Evolutionary conservation across 1,140 invertebrate species (phyloP).

Genomic region (Pararge aegeria): DNA sequence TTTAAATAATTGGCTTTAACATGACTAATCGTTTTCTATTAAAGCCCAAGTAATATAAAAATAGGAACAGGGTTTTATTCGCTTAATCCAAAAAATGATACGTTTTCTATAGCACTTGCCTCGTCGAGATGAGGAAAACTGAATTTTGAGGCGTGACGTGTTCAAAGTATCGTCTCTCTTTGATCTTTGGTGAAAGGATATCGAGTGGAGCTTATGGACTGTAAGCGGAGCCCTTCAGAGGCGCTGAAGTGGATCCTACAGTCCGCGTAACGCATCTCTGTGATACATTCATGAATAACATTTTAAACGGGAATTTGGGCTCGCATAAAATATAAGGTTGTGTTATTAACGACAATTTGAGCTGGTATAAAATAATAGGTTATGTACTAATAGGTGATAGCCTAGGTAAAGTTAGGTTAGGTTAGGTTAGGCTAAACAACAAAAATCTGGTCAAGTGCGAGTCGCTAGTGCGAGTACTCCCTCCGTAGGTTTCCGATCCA

Average conservation of each 20-base stretch:
- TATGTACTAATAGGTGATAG: no score
- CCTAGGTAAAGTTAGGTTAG: no score
- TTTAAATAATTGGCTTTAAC: no score
- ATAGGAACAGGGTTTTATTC: background rate
- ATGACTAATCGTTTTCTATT: background rate
- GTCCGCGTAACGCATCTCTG: background rate
- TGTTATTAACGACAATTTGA: no score
- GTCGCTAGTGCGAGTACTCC: no score
- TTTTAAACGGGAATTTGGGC: background rate
- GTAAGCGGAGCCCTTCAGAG: background rate
- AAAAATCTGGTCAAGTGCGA: no score
- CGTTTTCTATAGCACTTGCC: background rate
- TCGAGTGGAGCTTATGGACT: slow-evolving; percentile 3
- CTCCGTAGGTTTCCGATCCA: no score
- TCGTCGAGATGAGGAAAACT: slow-evolving; percentile 10
- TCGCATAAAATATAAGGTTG: background rate
- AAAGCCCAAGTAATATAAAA: background rate
- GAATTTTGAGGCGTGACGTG: slow-evolving; percentile 12
- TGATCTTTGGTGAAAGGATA: slow-evolving; percentile 8
- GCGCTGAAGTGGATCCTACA: background rate
- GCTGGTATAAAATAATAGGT: no score
- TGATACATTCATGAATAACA: background rate
- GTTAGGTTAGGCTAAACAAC: no score
- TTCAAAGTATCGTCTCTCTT: slow-evolving; percentile 6
- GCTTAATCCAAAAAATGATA: background rate